A percentile compares a stretch with the other conserved stretches of the same genome.
phyloP scores from a whole-genome alignment of 2,797 vertebrate species.

The Alca torda region DNA sequence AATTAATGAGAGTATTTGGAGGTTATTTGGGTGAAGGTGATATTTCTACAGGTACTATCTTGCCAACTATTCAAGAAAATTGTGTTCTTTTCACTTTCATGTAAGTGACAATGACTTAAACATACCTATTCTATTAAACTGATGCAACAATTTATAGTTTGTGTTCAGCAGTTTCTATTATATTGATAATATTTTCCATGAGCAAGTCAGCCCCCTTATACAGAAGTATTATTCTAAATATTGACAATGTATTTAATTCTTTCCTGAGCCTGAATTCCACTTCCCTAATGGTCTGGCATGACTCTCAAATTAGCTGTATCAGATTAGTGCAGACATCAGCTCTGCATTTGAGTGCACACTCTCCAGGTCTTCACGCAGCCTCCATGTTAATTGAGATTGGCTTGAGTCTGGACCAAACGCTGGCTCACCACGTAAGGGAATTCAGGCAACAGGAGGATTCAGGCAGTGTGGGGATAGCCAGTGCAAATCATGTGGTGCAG shows the following conservation, averaged over 20 bases:
- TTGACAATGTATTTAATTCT: not conserved
- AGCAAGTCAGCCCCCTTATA: not conserved
- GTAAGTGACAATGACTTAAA: not conserved
- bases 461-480: not conserved
- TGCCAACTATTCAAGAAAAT: not conserved
- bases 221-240: not conserved
- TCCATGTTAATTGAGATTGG: not conserved
- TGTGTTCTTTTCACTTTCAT: not conserved
- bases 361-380: not conserved
- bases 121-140: not conserved
- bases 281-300: not conserved
- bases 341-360: not conserved
- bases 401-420: not conserved
- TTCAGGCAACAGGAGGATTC: not conserved
- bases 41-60: not conserved
- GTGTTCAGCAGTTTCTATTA: not conserved
- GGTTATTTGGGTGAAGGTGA: not conserved
- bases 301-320: not conserved
- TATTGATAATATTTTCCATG: not conserved
- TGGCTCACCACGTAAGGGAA: not conserved
- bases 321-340: not conserved
- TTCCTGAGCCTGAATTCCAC: not conserved
- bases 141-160: not conserved
- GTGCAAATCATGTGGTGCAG: not conserved
- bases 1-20: not conserved